These are phyloP conservation scores for Drosophila cognata DNA, from an alignment of 2,888 invertebrate genomes.

Conservation along the genomic window DNA sequence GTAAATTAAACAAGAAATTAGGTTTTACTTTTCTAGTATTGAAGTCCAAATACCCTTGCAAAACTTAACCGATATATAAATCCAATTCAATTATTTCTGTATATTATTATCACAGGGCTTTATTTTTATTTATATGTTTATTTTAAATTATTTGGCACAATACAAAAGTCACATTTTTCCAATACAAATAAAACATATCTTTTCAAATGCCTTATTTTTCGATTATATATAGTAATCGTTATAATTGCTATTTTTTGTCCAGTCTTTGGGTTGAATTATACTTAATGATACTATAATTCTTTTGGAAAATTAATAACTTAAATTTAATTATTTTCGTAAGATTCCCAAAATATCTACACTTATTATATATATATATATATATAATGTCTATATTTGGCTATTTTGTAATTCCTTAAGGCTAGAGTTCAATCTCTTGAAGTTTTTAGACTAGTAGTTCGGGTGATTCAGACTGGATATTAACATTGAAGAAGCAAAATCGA, in stretches of 20 bases:
- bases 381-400: too few relatives aligned
- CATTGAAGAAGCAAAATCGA: not conserved
- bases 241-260: not conserved
- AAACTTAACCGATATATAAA: not conserved
- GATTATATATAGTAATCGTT: not conserved
- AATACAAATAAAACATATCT: not conserved
- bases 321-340: too few relatives aligned
- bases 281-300: too few relatives aligned
- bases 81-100: not conserved
- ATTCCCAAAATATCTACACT: too few relatives aligned
- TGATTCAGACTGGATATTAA: not conserved
- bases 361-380: too few relatives aligned
- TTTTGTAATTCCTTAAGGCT: not conserved
- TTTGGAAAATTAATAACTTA: too few relatives aligned
- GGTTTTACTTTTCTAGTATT: not conserved
- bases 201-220: not conserved
- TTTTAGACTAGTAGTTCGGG: not conserved
- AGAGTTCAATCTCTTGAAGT: not conserved
- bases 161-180: not conserved
- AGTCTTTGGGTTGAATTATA: not conserved
- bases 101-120: not conserved
- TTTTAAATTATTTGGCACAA: not conserved
- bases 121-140: not conserved
- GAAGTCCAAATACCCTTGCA: slow-evolving; percentile 21
- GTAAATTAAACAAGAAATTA: slow-evolving; percentile 12